A percentile compares a stretch with the other conserved stretches of the same genome.
Conservation (phyloP, 2,888 invertebrate genomes). For the Busseola fusca region DNA sequence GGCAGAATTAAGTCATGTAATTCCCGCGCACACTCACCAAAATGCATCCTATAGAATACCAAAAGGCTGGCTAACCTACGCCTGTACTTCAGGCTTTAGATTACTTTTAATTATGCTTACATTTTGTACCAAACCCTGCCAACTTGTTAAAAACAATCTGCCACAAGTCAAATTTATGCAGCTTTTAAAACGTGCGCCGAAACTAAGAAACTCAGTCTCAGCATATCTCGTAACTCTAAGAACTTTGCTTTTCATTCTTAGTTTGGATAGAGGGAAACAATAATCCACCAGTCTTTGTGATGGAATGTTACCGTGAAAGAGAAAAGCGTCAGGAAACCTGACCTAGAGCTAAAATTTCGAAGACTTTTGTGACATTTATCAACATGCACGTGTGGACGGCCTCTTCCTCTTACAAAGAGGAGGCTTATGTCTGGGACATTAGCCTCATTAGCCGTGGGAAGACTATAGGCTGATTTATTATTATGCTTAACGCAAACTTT, state of each 20-base stretch:
- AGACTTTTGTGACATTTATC: neutral
- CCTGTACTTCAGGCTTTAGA: no score
- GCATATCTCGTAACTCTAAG: constrained; percentile 3
- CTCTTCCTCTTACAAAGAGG: no score
- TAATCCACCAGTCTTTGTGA: neutral
- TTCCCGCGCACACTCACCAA: no score
- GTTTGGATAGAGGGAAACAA: neutral
- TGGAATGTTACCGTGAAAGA: neutral
- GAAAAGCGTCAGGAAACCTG: neutral
- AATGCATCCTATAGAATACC: no score
- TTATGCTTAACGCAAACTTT: neutral
- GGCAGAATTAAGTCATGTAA: no score
- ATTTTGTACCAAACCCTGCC: constrained; percentile 38
- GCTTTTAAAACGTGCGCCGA: constrained; percentile 63
- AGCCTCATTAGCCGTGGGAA: no score
- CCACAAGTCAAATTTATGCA: constrained; percentile 74
- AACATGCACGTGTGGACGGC: rapidly evolving
- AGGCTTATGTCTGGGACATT: no score
- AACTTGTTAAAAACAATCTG: constrained; percentile 72
- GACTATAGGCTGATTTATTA: neutral
- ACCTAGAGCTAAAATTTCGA: neutral
- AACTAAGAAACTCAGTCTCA: constrained; percentile 31
- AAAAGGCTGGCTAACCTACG: no score
- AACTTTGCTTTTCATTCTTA: constrained; percentile 16
- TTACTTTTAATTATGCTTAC: constrained; percentile 9